Evolutionary conservation across 2,888 invertebrate genomes (phyloP), one percentile per base, ranked within the genome.

Genomic region (Melieria picta): DNA sequence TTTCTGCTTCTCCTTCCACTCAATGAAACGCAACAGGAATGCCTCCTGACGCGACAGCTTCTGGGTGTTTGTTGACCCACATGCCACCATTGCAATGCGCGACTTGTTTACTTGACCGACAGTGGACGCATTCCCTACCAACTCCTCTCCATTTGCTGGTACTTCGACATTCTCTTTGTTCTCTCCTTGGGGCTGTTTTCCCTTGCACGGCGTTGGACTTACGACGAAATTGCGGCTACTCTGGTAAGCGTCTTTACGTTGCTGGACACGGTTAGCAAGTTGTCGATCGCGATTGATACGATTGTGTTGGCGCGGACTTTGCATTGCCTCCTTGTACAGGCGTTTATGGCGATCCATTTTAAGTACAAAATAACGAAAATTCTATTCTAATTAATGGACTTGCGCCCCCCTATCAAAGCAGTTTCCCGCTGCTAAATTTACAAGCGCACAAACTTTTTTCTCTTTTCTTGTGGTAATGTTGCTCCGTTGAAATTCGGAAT

Each of bases 171-270:
- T 62, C 7, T 72, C 56, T 45, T 69, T 52, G 16, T 11, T 60
- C 7, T 69, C 72, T 11, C 72, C 68, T n/a, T 65, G 42, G 0
- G 52, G 30, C n/a, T 10, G n/a, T 11, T 52, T 9, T 7, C 30
- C 7, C 42, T 74, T 74, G 13, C 45, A 60, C 1, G 65, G 75
- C 3, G 76, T 74, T 9, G 80, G 80, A 63, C 78, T 82, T 0
- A 72, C 55, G 11, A 72, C 72, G n/a, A 81, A 78, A 9, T 77
- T 68, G 47, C 83, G 78, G 6, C 78, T 76, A 9, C 60, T 70
- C 68, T 79, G 73, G 72, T 77, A 84, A 43, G 67, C 61, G 7
- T 81, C 75, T 1, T 74, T 77, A 11, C 83, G 77, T 5, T 77
- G 72, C 50, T 81, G 77, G 63, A 68, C 68, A n/a, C 83, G 79